Base-by-base conservation (phyloP, 2,113 vertebrate species). In the Leptosomus discolor region DNA sequence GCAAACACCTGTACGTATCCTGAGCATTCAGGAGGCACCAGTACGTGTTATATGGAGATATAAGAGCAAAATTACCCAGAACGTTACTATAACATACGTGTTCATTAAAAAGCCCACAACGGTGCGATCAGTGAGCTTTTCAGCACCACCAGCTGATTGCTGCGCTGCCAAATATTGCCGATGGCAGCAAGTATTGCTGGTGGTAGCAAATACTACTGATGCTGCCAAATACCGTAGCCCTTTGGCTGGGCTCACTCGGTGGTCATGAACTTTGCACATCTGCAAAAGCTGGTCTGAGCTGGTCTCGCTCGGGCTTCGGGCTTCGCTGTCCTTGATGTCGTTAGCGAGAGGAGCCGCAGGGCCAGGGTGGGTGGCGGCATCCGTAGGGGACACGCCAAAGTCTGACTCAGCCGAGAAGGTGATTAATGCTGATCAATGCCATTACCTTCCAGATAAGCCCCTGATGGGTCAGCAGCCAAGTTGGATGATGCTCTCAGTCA, bases 401-500 rank as follows among this genome's bases (percentile, higher is more conserved):
- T 56, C 93, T 94, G 92, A 88, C 46, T 81, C 86, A 56, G 46
- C n/a, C 1, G 1, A 48, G 61, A 37, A 67, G 37, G 32, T 80
- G 85, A 95, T 90, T 85, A 82, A 83, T 45, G 78, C 91, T 73
- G 67, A 86, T 89, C 86, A 89, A 96, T 79, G 22, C 53, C 16
- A 21, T 85, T 90, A 23, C 51, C 71, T 67, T 83, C 57, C 65
- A 50, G 77, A 88, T 58, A 86, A 89, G 32, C 9, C 51, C 27
- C 74, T 17, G 48, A 30, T 24, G 53, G 74, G 46, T 69, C 2
- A 0, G 50, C 53, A 56, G 87, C 63, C 57, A 27, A 82, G 46
- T 37, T 65, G 88, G 87, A 26, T 68, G 56, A 60, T 90, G 88
- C 60, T 91, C 20, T 67, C 76, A 32, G 32, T 74, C 91, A 95